These are phyloP conservation scores for Dexiosoma caninum DNA, from an alignment of 2,888 invertebrate species.

Conservation along the genomic window DNA sequence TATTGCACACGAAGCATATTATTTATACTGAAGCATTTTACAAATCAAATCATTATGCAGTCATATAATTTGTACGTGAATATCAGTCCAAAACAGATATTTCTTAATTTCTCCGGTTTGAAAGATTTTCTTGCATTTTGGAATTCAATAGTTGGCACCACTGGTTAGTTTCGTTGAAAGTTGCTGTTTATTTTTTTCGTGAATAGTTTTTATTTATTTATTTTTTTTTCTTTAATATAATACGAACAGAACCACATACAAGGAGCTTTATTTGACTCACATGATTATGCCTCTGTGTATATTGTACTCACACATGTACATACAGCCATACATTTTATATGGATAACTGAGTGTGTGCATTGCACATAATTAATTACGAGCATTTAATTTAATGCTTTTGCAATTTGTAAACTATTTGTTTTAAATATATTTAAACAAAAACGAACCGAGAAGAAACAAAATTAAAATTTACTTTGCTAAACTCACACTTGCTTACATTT, in stretches of 20 bases:
- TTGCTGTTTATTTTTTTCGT: no score
- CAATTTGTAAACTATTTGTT: constrained; percentile 62
- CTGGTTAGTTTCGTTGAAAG: no score
- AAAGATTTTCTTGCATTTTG: no score
- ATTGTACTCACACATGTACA: neutral
- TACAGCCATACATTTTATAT: no score
- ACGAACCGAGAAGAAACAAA: constrained; percentile 14
- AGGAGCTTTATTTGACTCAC: neutral
- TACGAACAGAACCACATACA: neutral
- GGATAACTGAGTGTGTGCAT: constrained; percentile 11
- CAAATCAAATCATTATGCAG: no score
- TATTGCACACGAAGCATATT: no score
- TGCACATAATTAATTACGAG: constrained; percentile 61
- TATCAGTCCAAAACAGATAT: no score
- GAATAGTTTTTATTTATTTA: no score
- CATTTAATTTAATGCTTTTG: constrained; percentile 62
- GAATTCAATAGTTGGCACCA: no score
- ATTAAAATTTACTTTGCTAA: constrained; percentile 45
- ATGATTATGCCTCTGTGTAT: neutral
- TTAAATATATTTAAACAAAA: constrained; percentile 33
- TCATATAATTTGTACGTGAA: no score
- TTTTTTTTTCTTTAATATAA: neutral
- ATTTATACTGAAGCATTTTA: no score
- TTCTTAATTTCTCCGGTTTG: no score
- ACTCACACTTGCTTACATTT: neutral